Evolutionary conservation across 2,888 invertebrate species (phyloP), one percentile per base, ranked within the genome.

Genomic region (Chouioia cunea): DNA sequence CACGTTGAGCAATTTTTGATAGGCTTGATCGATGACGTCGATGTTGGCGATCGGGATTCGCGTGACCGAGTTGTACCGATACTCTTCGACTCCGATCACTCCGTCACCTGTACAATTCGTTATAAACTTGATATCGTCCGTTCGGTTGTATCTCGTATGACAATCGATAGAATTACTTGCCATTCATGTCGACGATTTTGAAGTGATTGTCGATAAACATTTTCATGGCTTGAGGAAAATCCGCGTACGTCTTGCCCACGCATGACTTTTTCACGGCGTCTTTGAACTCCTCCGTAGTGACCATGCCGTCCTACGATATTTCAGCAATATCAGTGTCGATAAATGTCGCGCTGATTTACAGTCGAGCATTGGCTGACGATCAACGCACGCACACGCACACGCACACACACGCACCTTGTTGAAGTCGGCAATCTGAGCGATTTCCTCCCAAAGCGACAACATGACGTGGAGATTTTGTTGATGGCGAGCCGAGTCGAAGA

Each of bases 201-300:
- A 94, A 95, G 86, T 93, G 93, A 64, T 92, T 91, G 83, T 94
- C 94, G 81, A 94, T 94, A 84, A 94, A 94, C 82, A 93, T 93
- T 81, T 91, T 93, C 92, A 94, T 93, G 4, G 94, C 93, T 82
- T 94, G 93, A 0, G 94, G 94, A 81, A 95, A 94, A 72, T 94
- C 93, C 14, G 90, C 90, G 81, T 93, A 94, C 74, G 90, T 88
- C 79, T 91, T 89, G 4, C 94, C 94, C 22, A 94, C 89, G 81
- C 94, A 94, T 77, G 92, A 93, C 82, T 91, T 92, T 84, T 93
- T 91, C 0, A 95, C 93, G 0, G 94, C 94, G 78, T 89, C 87
- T 83, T 94, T 94, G 86, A 94, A 94, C 82, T 95, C 94, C 1
- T 93, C 93, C 67, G 91, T 91, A 3, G 93, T 91, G 77, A 95